Evolutionary conservation across 2,113 vertebrate genomes (phyloP), one percentile per base, ranked within the genome.

Genomic region (Pelmatolapia mariae): DNA sequence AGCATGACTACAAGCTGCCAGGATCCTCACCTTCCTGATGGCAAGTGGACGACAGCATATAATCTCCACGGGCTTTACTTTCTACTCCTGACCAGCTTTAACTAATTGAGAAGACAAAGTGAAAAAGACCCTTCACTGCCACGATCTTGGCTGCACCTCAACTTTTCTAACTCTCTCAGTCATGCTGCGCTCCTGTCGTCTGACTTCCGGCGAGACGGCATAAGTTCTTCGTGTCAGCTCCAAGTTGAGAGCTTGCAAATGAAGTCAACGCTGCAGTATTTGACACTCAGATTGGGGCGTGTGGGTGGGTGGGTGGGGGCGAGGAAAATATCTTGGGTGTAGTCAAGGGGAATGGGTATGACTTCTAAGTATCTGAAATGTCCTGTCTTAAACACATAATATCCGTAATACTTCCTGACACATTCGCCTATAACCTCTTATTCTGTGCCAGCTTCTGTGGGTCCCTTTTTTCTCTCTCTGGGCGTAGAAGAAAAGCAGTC

Each of bases 91-190:
- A 92, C 92, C 93, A 94, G 96, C 94, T 96, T 96, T 96, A 91
- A 92, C 93, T 96, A 97, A 97, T 97, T 95, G 94, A 95, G 94
- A 89, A 95, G 96, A 96, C 96, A 96, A 92, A 91, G 92, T 94
- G 94, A 94, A 95, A 94, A 92, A 96, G 90, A 96, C 83, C 92
- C 94, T 94, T 94, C 93, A 90, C 93, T 59, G 79, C 82, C 24
- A 54, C 88, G 56, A 94, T 94, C 91, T 91, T 86, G 93, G 91
- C 91, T 86, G 91, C 94, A 92, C 88, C 95, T 94, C 94, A 94
- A 95, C 94, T 94, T 94, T 87, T 92, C 94, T 76, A 90, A 91
- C 93, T 90, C 89, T 87, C 85, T 71, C 87, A 83, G 86, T 90
- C 90, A 92, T 40, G 92, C 92, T 82, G 86, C 82, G 91, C 87